Base-by-base conservation (phyloP, 2,797 vertebrate genomes). In the Anabas testudineus region DNA sequence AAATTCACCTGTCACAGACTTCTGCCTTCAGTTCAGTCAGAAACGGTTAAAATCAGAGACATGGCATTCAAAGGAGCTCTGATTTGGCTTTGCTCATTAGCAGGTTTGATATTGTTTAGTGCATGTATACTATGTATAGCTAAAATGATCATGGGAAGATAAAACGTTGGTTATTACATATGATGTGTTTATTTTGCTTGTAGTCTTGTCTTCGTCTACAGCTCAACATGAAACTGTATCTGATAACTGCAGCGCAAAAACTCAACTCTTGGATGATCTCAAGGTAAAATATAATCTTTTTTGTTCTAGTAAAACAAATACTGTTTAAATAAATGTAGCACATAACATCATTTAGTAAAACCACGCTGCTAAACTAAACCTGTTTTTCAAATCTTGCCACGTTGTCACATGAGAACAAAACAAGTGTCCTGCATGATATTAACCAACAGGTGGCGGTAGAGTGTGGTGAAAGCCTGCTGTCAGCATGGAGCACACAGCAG, bases 41-140 rank as follows among this genome's bases (percentile, higher is more conserved):
- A 36, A 41, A 41, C 5, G 19, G 0, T 57, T 1, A 5, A 15
- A 37, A 10, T 51, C 53, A 34, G 43, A 0, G 2, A 7, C 14
- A 68, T 85, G 79, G 68, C 48, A 6, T 10, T 42, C 7, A 63
- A 2, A 34, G 41, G 30, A 3, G 32, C 49, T 0, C 13, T 84
- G 0, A 19, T 58, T 6, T 78, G 56, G 64, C 22, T 92, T 13
- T 84, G 21, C 60, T 75, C 65, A 2, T 49, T 92, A 2, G 67
- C 86, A 87, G 88, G 92, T 94, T 87, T 69, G 42, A 14, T 24
- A 12, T 34, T 2, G 21, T n/a, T n/a, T 36, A 13, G 36, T 36
- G 12, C 37, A 10, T 13, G 10, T 22, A 10, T 19, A 21, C n/a
- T 46, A n/a, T 22, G 10, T 22, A 16, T 22, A 10, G 18, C 2